Conservation (phyloP, 1,140 invertebrate genomes). For the Drosophila sulfurigaster region DNA sequence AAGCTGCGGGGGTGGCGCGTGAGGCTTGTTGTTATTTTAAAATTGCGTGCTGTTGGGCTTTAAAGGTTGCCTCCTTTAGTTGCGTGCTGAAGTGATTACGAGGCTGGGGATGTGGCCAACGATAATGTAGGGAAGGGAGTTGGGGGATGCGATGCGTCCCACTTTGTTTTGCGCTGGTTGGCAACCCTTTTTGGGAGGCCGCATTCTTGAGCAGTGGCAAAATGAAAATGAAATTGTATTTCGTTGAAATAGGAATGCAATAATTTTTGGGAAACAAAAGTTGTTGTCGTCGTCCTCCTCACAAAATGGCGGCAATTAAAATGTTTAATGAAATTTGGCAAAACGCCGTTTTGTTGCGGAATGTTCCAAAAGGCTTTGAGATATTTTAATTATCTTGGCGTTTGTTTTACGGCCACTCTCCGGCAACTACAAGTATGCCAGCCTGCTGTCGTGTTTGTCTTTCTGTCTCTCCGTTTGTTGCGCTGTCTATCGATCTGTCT, state of each 20-base stretch:
- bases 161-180: background rate
- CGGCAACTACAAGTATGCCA: background rate
- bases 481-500: background rate
- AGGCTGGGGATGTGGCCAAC: background rate
- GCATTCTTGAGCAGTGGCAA: constrained; percentile 30
- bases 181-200: constrained; percentile 35
- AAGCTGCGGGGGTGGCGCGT: constrained; percentile 45
- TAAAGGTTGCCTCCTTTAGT: constrained; percentile 31
- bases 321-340: constrained; percentile 80
- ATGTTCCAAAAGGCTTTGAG: constrained; percentile 55
- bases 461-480: background rate
- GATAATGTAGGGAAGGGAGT: background rate
- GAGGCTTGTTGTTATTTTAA: constrained; percentile 76
- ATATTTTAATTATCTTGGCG: constrained; percentile 80
- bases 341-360: constrained; percentile 54
- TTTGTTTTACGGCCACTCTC: constrained; percentile 67
- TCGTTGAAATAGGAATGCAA: constrained; percentile 73
- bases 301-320: constrained; percentile 79
- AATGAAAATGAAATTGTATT: constrained; percentile 70
- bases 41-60: constrained; percentile 64
- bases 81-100: constrained; percentile 71
- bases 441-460: background rate
- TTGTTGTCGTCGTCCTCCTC: constrained; percentile 6
- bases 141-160: background rate
- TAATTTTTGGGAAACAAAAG: constrained; percentile 65